Conservation (phyloP, 2,888 invertebrate genomes). For the Temnothorax rugatulus region DNA sequence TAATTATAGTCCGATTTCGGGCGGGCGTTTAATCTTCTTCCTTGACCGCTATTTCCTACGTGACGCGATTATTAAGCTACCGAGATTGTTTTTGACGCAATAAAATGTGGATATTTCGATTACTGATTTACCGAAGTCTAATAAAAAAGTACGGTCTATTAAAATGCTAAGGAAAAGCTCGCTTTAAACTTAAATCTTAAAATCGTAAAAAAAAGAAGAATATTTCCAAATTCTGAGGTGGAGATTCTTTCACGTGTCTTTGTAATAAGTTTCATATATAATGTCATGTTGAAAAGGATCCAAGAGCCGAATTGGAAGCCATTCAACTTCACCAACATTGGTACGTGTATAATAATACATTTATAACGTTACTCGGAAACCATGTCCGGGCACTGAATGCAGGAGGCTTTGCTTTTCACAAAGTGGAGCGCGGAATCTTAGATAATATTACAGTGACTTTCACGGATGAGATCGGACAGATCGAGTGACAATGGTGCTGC, state of each 20-base stretch:
- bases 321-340: constrained; percentile 36
- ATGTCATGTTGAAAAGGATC: constrained; percentile 18
- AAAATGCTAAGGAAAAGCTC: not conserved
- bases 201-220: not conserved
- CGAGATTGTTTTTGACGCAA: constrained; percentile 1
- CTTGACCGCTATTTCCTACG: constrained; percentile 5
- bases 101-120: constrained; percentile 4
- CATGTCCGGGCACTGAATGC: not conserved
- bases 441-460: constrained; percentile 36
- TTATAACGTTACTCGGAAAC: constrained; percentile 18
- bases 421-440: constrained; percentile 6
- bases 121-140: not conserved
- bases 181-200: not conserved
- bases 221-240: not conserved
- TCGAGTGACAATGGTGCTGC: constrained; percentile 60
- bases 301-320: constrained; percentile 21
- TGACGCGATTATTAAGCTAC: constrained; percentile 26
- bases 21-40: constrained; percentile 44
- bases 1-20: constrained; percentile 52
- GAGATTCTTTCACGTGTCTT: constrained; percentile 8
- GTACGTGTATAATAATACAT: constrained; percentile 20
- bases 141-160: not conserved
- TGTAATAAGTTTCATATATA: not conserved
- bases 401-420: constrained; percentile 2
- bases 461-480: constrained; percentile 32